Evolutionary conservation across 2,888 invertebrate genomes (phyloP).

Genomic region (Pycnomerus fuliginosus): DNA sequence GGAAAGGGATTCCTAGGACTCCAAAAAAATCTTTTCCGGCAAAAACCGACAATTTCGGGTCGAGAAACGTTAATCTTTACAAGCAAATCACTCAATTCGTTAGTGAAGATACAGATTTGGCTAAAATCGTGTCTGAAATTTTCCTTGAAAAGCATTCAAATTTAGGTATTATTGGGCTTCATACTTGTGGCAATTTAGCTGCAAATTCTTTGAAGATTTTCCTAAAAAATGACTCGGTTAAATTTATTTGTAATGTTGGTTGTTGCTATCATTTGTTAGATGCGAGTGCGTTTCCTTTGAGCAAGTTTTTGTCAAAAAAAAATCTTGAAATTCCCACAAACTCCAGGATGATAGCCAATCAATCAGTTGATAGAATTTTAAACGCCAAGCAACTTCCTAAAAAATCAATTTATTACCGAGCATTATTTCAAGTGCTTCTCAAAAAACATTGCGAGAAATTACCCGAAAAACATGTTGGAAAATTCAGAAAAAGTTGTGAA

Average conservation of each 20-base stretch:
- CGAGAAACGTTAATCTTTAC: constrained; percentile 50
- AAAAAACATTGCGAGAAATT: constrained; percentile 50
- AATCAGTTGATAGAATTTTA: constrained; percentile 73
- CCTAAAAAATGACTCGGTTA: constrained; percentile 55
- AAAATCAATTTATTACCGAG: constrained; percentile 71
- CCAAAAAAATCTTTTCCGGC: constrained; percentile 28
- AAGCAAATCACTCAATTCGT: constrained; percentile 65
- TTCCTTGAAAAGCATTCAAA: constrained; percentile 52
- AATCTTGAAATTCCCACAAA: constrained; percentile 65
- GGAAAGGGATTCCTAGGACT: constrained; percentile 41
- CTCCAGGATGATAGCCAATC: constrained; percentile 83
- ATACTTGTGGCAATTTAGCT: constrained; percentile 86
- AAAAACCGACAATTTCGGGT: constrained; percentile 25
- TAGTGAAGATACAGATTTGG: constrained; percentile 60
- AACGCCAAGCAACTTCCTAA: constrained; percentile 59
- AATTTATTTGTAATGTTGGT: constrained; percentile 75
- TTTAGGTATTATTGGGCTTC: constrained; percentile 72
- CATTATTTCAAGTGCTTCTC: constrained; percentile 69
- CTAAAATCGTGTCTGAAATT: constrained; percentile 53
- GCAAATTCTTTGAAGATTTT: constrained; percentile 73
- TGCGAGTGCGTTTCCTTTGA: constrained; percentile 69
- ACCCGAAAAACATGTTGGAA: constrained; percentile 60
- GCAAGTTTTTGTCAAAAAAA: constrained; percentile 58
- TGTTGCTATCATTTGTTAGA: constrained; percentile 87
- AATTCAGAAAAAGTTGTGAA: constrained; percentile 52